Evolutionary conservation across 2,797 vertebrate species (phyloP).

Genomic region (Poecilia picta): DNA sequence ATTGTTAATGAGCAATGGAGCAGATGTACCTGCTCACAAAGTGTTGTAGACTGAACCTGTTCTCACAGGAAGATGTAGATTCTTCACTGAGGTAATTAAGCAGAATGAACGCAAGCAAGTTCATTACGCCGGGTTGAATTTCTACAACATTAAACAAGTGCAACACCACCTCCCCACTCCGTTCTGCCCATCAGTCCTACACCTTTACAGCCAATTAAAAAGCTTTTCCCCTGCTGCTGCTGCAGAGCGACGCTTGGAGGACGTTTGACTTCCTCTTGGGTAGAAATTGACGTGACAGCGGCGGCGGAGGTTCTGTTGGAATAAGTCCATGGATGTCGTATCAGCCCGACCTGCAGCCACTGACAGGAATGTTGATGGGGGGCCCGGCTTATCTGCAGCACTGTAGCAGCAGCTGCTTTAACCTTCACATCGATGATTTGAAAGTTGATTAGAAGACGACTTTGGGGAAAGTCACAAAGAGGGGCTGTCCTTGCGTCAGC

Average conservation of each 20-base stretch:
- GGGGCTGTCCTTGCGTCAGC: slow-evolving; percentile 44
- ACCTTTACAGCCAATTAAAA: slow-evolving; percentile 52
- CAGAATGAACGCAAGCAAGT: slow-evolving; percentile 15
- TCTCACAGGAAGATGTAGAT: not conserved
- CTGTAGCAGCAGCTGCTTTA: slow-evolving; percentile 47
- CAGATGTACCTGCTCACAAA: not conserved
- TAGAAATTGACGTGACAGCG: slow-evolving; percentile 43
- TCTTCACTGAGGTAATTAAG: slow-evolving; percentile 16
- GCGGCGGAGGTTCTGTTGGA: slow-evolving; percentile 30
- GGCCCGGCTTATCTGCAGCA: slow-evolving; percentile 61
- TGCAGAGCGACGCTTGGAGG: slow-evolving; percentile 51
- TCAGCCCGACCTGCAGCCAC: slow-evolving; percentile 56
- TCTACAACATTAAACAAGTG: slow-evolving; percentile 5
- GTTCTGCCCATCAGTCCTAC: not conserved
- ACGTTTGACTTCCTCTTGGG: slow-evolving; percentile 47
- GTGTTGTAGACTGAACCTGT: not conserved
- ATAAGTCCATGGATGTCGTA: slow-evolving; percentile 57
- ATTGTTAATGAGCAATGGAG: not conserved
- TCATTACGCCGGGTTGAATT: slow-evolving; percentile 8
- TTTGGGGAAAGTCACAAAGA: slow-evolving; percentile 68
- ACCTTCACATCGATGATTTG: slow-evolving; percentile 64
- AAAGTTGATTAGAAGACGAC: slow-evolving; percentile 72
- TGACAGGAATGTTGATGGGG: slow-evolving; percentile 72
- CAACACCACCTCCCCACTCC: slow-evolving; percentile 7
- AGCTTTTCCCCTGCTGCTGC: slow-evolving; percentile 36